Conservation (phyloP, 2,113 vertebrate species). For the Podarcis raffonei region DNA sequence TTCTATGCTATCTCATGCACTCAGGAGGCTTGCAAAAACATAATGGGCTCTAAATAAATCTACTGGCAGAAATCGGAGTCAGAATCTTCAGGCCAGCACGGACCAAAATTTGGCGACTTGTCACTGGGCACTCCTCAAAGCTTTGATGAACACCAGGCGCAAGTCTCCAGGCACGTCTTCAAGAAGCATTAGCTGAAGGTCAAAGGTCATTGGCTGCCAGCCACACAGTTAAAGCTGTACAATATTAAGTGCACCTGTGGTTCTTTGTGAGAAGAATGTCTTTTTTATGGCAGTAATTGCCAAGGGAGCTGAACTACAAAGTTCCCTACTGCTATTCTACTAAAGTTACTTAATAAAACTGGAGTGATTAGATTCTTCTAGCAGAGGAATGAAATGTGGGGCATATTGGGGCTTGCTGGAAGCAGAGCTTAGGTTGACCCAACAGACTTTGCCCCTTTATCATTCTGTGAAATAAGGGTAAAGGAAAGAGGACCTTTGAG, state of each 20-base stretch:
- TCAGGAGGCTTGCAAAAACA: background rate
- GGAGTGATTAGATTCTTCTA: background rate
- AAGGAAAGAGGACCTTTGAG: background rate
- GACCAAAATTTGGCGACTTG: too few relatives aligned
- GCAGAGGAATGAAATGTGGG: background rate
- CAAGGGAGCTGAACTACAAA: background rate
- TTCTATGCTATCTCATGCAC: background rate
- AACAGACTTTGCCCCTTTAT: background rate
- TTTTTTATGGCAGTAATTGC: background rate
- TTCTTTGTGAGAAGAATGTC: background rate
- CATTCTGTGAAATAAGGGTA: background rate
- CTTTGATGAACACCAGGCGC: background rate
- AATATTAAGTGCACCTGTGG: background rate
- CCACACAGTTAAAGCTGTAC: background rate
- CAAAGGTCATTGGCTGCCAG: constrained; percentile 10
- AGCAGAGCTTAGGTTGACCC: background rate
- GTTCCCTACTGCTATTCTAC: too few relatives aligned
- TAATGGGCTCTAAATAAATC: background rate
- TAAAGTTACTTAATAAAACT: background rate
- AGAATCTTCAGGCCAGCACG: background rate
- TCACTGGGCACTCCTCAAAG: too few relatives aligned
- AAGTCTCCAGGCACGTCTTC: background rate
- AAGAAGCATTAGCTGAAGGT: background rate
- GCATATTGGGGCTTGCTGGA: background rate
- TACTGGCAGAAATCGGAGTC: fast-evolving